Evolutionary conservation across 2,888 invertebrate genomes (phyloP).

Genomic region (Helleia helle): DNA sequence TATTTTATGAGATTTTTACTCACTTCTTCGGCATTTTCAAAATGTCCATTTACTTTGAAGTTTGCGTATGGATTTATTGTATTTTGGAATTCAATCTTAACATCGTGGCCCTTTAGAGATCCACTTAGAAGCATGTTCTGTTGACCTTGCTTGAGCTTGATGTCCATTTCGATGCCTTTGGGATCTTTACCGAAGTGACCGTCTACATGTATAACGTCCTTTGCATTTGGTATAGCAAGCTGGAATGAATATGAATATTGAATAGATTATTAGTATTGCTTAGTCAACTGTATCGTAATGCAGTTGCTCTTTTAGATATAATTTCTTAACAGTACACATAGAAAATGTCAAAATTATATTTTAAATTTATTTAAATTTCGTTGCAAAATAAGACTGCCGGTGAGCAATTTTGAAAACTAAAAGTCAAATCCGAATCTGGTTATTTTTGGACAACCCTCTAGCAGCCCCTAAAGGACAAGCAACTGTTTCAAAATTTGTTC

Average conservation of each 20-base stretch:
- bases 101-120: conserved; percentile 47
- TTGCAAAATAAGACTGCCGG: too few species aligned
- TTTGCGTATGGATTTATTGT: conserved; percentile 75
- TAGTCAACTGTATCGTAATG: too few species aligned
- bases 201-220: conserved; percentile 54
- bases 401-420: too few species aligned
- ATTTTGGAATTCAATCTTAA: conserved; percentile 71
- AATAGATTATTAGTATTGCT: too few species aligned
- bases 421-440: too few species aligned
- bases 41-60: conserved; percentile 75
- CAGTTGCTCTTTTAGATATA: too few species aligned
- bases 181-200: conserved; percentile 61
- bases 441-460: too few species aligned
- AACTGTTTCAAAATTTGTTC: too few species aligned
- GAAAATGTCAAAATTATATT: too few species aligned
- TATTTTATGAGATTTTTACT: conserved; percentile 30
- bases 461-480: too few species aligned
- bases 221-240: conserved; percentile 43
- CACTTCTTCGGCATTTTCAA: conserved; percentile 49
- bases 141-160: conserved; percentile 64
- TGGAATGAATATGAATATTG: conserved; percentile 8
- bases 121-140: conserved; percentile 63
- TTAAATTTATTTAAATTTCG: too few species aligned
- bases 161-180: conserved; percentile 52
- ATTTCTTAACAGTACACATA: too few species aligned